Conservation (phyloP, 2,888 invertebrate species). For the Eucera pruinosa region DNA sequence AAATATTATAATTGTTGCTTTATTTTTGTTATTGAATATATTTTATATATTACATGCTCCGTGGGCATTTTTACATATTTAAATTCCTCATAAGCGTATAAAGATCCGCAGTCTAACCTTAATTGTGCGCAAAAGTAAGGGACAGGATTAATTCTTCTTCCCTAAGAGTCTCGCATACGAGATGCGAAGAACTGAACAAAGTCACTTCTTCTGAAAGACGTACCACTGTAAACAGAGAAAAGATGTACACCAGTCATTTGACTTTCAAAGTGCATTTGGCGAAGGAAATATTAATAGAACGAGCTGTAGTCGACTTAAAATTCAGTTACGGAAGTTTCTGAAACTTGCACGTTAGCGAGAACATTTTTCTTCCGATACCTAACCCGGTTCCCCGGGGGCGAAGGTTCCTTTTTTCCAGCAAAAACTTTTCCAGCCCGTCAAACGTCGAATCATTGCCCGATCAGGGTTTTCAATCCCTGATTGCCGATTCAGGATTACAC, state of each 20-base stretch:
- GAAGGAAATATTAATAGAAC: slow-evolving; percentile 31
- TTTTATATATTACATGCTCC: no score
- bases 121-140: no score
- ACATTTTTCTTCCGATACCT: slow-evolving; percentile 33
- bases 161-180: not conserved
- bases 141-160: no score
- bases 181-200: slow-evolving; percentile 13
- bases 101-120: no score
- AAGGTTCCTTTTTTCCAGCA: not conserved
- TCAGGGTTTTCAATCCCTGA: slow-evolving; percentile 55
- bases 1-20: no score
- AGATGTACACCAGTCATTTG: slow-evolving; percentile 13
- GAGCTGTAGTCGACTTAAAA: slow-evolving; percentile 10
- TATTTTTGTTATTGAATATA: no score
- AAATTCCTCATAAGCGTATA: no score
- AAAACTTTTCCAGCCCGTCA: slow-evolving; percentile 45
- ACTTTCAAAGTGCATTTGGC: slow-evolving; percentile 11
- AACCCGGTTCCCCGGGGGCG: not conserved
- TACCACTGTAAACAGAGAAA: slow-evolving; percentile 16
- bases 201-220: not conserved
- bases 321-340: slow-evolving; percentile 26
- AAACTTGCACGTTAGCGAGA: slow-evolving; percentile 25
- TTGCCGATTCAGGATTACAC: slow-evolving; percentile 68
- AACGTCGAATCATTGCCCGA: slow-evolving; percentile 56
- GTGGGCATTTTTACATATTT: no score